Base-by-base conservation (phyloP, 2,113 vertebrate genomes). In the Haliaeetus leucogaster region DNA sequence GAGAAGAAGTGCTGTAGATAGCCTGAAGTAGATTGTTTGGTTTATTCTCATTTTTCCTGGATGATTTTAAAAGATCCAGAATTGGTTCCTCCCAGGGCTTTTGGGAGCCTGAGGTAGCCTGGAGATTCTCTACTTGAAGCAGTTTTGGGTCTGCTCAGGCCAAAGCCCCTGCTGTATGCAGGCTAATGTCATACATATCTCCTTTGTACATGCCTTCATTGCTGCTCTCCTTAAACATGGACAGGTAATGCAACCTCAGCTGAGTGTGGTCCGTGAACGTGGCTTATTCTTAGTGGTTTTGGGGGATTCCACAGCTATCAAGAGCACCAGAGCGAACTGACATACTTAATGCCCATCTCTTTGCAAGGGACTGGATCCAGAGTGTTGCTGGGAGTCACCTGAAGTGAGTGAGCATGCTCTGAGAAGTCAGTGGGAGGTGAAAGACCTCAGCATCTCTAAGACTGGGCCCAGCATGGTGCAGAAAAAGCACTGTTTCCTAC, bases 401-500 rank as follows among this genome's bases (percentile, higher is more conserved):
- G 4, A 84, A 30, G 10, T 15, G 8, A 63, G 22, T 1, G 2
- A 67, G 12, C 5, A 19, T 20, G 18, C 11, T 77, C 65, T 47
- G 40, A 50, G 36, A 18, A 67, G 36, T 68, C 84, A 86, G 73
- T 65, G 66, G 85, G 82, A 95, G 45, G 36, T 71, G 48, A 95
- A 95, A 95, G 89, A 86, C 29, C 47, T 77, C 71, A 90, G 70
- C 42, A 85, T 87, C 66, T 85, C 50, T 70, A 62, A 50, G 20
- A 59, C 48, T 70, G 42, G 58, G 36, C 91, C 38, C 97, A 95
- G 93, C 36, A 2, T 92, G 89, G 19, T 87, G 70, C 52, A 91
- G 68, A 63, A 87, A 95, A 95, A 80, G 1, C 26, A 22, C 73
- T 19, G 52, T 53, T 94, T 95, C 76, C 84, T 84, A 68, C 85